Percentiles rank a stretch among this genome's conserved stretches.
Evolutionary conservation across 2,797 vertebrate genomes (phyloP).

Genomic region (Gymnothorax reevesii): DNA sequence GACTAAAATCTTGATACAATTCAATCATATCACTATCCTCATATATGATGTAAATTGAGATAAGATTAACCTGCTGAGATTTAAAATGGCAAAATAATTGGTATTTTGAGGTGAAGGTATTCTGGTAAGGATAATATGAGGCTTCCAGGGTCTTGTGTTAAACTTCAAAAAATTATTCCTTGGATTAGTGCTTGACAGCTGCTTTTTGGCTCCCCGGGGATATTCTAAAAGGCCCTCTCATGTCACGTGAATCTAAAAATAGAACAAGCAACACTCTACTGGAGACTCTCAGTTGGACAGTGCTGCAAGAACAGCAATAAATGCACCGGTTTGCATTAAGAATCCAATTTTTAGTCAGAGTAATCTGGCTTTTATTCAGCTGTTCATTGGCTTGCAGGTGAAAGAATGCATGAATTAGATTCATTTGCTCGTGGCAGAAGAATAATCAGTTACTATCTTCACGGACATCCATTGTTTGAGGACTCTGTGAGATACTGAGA

Average conservation of each 20-base stretch:
- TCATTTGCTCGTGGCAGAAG: neutral
- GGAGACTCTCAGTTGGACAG: constrained; percentile 37
- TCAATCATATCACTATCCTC: neutral
- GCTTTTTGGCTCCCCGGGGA: constrained; percentile 46
- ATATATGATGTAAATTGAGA: neutral
- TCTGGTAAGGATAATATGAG: neutral
- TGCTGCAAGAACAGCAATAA: neutral
- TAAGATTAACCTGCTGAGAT: neutral
- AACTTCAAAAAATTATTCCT: neutral
- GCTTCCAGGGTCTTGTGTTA: neutral
- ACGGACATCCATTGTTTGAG: neutral
- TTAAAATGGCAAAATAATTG: neutral
- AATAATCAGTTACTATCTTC: neutral
- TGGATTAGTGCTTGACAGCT: constrained; percentile 52
- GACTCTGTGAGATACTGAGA: neutral
- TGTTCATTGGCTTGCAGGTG: neutral
- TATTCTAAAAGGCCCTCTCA: constrained; percentile 33
- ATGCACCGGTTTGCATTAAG: neutral
- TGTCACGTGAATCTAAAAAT: constrained; percentile 55
- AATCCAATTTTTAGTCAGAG: neutral
- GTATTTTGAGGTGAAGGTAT: neutral
- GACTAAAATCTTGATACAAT: neutral
- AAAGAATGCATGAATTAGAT: neutral
- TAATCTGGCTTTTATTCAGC: neutral
- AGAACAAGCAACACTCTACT: constrained; percentile 38